Conservation (phyloP, 2,797 vertebrate species). For the Vultur gryphus region DNA sequence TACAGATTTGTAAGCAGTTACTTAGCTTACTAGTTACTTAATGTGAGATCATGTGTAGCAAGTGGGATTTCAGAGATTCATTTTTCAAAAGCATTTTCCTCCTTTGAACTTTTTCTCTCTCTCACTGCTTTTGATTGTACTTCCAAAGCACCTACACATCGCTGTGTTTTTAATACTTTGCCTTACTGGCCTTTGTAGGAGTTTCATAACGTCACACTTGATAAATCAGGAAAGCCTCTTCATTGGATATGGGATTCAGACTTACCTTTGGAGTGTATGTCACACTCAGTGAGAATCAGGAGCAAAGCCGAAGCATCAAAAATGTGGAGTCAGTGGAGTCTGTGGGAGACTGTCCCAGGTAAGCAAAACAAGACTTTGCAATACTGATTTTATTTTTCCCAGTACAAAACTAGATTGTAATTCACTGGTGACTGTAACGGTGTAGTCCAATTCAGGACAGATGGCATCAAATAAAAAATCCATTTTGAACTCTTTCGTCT, state of each 20-base stretch:
- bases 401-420: background rate
- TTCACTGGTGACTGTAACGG: background rate
- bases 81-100: background rate
- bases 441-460: background rate
- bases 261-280: slow-evolving; percentile 72
- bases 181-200: slow-evolving; percentile 42
- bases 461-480: background rate
- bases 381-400: background rate
- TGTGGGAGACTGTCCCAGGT: slow-evolving; percentile 61
- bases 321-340: slow-evolving; percentile 70
- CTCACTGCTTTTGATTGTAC: background rate
- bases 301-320: background rate
- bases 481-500: background rate
- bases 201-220: slow-evolving; percentile 44
- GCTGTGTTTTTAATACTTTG: background rate
- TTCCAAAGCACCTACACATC: background rate
- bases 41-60: background rate
- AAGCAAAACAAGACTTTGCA: slow-evolving; percentile 2
- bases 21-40: background rate
- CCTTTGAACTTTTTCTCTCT: background rate
- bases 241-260: slow-evolving; percentile 69
- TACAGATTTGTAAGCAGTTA: background rate
- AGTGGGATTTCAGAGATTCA: background rate
- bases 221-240: slow-evolving; percentile 5
- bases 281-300: slow-evolving; percentile 70